Evolutionary conservation across 2,888 invertebrate species (phyloP).

Genomic region (Melieria crassipennis): DNA sequence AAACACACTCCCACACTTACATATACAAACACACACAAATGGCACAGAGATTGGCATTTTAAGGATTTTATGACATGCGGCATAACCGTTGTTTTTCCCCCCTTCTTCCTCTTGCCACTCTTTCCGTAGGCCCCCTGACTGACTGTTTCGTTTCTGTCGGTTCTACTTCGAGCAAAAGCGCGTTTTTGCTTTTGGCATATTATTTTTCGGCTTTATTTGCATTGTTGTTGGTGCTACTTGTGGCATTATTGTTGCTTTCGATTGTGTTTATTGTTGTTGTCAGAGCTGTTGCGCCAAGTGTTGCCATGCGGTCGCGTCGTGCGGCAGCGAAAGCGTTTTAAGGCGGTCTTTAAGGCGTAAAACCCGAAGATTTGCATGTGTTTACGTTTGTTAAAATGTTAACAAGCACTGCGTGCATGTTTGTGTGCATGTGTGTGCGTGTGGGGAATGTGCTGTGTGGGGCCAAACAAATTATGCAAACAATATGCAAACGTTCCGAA

Average conservation of each 20-base stretch:
- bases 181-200: background rate
- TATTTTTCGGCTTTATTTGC: background rate
- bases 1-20: background rate
- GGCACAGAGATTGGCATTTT: constrained; percentile 7
- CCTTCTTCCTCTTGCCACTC: no score
- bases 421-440: background rate
- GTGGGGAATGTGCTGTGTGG: background rate
- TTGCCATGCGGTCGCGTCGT: no score
- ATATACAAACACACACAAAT: background rate
- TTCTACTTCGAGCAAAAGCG: no score
- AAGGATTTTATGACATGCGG: constrained; percentile 17
- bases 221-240: background rate
- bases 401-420: background rate
- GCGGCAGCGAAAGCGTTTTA: no score
- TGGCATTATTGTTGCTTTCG: background rate
- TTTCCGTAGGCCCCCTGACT: no score
- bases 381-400: background rate
- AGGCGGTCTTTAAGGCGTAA: constrained; percentile 2
- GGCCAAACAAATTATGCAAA: constrained; percentile 31
- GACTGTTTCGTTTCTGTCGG: no score
- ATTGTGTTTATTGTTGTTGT: no score
- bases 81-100: background rate
- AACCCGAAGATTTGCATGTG: constrained; percentile 12
- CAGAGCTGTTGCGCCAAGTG: no score
- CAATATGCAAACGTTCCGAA: constrained; percentile 1